A percentile compares a stretch with the other conserved stretches of the same genome.
These are phyloP conservation scores for Ariolimax columbianus DNA, from an alignment of 2,888 invertebrate genomes.

Conservation along the genomic window DNA sequence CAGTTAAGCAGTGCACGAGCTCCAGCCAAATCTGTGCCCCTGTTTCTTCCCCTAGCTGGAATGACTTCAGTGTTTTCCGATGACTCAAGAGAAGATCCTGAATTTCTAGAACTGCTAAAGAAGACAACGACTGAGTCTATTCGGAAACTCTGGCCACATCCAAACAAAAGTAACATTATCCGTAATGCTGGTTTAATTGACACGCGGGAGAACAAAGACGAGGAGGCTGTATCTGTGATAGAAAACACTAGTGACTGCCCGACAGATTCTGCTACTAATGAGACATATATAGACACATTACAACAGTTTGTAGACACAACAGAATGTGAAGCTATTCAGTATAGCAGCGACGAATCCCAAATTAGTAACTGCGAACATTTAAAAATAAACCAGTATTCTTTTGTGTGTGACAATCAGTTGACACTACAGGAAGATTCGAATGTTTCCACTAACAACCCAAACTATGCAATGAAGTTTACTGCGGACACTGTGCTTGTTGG, in stretches of 20 bases:
- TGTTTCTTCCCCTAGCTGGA: constrained; percentile 44
- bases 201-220: constrained; percentile 6
- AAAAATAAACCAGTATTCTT: constrained; percentile 5
- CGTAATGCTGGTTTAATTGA: constrained; percentile 16
- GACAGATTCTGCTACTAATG: constrained; percentile 3
- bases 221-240: background rate
- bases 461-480: constrained; percentile 31
- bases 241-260: background rate
- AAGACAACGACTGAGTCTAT: constrained; percentile 51
- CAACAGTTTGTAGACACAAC: background rate
- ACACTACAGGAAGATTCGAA: background rate
- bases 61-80: constrained; percentile 50
- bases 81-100: constrained; percentile 46
- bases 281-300: constrained; percentile 8
- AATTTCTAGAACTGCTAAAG: constrained; percentile 43
- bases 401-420: constrained; percentile 23
- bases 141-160: constrained; percentile 47
- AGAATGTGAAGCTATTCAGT: constrained; percentile 2
- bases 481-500: constrained; percentile 29
- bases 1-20: constrained; percentile 28
- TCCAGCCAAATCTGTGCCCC: constrained; percentile 33
- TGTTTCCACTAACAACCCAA: constrained; percentile 27
- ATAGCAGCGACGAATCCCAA: background rate
- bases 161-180: constrained; percentile 21
- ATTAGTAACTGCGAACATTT: constrained; percentile 16